These are phyloP conservation scores for Maccullochella peelii DNA, from an alignment of 2,113 vertebrate species.

Conservation along the genomic window DNA sequence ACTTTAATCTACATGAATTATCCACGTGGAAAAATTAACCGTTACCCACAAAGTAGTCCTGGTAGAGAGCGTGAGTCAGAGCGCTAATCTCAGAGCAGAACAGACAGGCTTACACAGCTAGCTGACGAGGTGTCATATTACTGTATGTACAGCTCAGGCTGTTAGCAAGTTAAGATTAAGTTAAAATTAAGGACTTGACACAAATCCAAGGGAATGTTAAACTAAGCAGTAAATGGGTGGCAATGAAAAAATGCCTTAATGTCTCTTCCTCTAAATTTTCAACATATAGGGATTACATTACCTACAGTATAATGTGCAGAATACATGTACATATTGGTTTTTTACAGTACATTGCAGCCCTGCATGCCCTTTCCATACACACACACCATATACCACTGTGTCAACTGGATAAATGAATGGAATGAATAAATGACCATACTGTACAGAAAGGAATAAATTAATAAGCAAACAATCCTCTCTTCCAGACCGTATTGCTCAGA, in stretches of 20 bases:
- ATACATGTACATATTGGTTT: neutral
- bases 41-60: constrained; percentile 34
- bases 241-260: neutral
- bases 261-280: neutral
- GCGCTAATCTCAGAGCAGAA: constrained; percentile 60
- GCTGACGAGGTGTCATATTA: constrained; percentile 55
- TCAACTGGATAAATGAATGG: constrained; percentile 1
- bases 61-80: constrained; percentile 59
- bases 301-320: neutral
- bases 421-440: neutral
- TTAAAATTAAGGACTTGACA: constrained; percentile 30
- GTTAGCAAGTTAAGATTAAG: constrained; percentile 21
- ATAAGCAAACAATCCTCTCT: constrained; percentile 28
- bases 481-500: constrained; percentile 97
- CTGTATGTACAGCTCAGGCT: constrained; percentile 29
- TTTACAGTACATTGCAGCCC: neutral
- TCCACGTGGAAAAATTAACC: constrained; percentile 13
- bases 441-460: constrained; percentile 5
- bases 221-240: constrained; percentile 5
- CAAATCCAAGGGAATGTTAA: constrained; percentile 30
- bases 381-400: neutral
- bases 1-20: constrained; percentile 11
- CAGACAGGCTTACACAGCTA: constrained; percentile 66
- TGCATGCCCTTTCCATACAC: neutral
- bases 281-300: neutral